Percentiles rank a stretch among this genome's conserved stretches.
Conservation (phyloP, 1,140 invertebrate genomes). For the Lordiphosa stackelbergi region DNA sequence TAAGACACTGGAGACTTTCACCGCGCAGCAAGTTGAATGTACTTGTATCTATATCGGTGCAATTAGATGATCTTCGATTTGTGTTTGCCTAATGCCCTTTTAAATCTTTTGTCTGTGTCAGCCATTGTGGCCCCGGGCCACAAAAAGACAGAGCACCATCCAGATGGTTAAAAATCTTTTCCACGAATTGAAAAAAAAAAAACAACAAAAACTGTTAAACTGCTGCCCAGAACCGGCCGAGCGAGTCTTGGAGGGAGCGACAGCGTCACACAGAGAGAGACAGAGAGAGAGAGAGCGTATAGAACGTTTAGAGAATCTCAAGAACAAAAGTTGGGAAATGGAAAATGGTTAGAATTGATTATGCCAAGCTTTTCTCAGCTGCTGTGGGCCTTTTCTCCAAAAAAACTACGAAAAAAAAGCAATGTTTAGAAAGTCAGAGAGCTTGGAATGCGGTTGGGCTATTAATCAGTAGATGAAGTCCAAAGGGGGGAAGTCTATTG, state of each 20-base stretch:
- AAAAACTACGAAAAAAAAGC: slow-evolving; percentile 29
- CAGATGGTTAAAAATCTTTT: slow-evolving; percentile 75
- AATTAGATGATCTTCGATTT: slow-evolving; percentile 35
- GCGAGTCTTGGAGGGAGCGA: slow-evolving; percentile 43
- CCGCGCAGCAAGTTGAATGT: slow-evolving; percentile 31
- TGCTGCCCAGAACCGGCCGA: slow-evolving; percentile 65
- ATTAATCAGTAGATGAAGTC: slow-evolving; percentile 57
- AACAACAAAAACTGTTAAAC: slow-evolving; percentile 51
- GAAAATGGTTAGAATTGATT: slow-evolving; percentile 61
- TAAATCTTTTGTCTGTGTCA: slow-evolving; percentile 74
- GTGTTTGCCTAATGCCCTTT: slow-evolving; percentile 64
- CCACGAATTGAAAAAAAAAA: slow-evolving; percentile 68
- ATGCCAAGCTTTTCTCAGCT: slow-evolving; percentile 48
- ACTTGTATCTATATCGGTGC: slow-evolving; percentile 3
- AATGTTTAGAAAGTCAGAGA: slow-evolving; percentile 70
- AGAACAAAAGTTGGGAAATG: slow-evolving; percentile 43
- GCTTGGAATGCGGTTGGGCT: slow-evolving; percentile 71
- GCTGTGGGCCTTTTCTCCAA: slow-evolving; percentile 27
- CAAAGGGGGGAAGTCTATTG: slow-evolving; percentile 4
- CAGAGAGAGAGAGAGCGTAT: slow-evolving; percentile 18
- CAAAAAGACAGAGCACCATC: slow-evolving; percentile 44
- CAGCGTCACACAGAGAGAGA: slow-evolving; percentile 1
- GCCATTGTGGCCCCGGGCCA: slow-evolving; percentile 45
- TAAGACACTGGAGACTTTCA: slow-evolving; percentile 28
- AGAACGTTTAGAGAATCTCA: too few species aligned